A percentile compares a stretch with the other conserved stretches of the same genome.
phyloP scores from a whole-genome alignment of 2,888 invertebrate genomes.

The Hymenopus coronatus region DNA sequence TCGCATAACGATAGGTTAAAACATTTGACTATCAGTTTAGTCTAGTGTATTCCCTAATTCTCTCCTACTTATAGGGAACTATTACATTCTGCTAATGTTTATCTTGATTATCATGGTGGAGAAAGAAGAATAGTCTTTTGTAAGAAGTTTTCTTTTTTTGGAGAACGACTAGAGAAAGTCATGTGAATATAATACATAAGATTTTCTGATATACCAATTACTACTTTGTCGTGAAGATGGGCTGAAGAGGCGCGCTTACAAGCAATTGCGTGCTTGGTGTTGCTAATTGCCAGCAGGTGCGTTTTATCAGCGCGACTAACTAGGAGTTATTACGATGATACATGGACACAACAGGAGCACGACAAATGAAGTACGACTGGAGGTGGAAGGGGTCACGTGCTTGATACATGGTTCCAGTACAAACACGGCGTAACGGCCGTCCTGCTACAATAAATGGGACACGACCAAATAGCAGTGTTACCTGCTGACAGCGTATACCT shows the following conservation, averaged over 20 bases:
- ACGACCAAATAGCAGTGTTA: not conserved
- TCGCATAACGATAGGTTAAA: too few relatives aligned
- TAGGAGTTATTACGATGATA: not conserved
- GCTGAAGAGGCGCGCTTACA: not conserved
- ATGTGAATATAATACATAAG: too few relatives aligned
- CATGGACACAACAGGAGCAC: not conserved
- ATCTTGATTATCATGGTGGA: too few relatives aligned
- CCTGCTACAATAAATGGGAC: not conserved
- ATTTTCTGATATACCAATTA: too few relatives aligned
- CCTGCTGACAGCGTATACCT: not conserved
- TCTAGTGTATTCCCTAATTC: too few relatives aligned
- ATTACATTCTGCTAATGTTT: too few relatives aligned
- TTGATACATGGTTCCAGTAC: not conserved
- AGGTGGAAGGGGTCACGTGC: not conserved
- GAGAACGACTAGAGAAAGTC: too few relatives aligned
- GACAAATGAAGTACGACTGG: not conserved
- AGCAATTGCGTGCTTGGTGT: not conserved
- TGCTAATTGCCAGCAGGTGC: not conserved
- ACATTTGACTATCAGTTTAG: too few relatives aligned
- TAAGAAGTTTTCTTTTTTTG: too few relatives aligned
- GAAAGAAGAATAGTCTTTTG: too few relatives aligned
- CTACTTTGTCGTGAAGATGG: too few relatives aligned
- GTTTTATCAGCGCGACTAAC: not conserved
- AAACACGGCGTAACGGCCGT: not conserved
- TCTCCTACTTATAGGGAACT: too few relatives aligned